Evolutionary conservation across 2,113 vertebrate genomes (phyloP), one percentile per base, ranked within the genome.

Genomic region (Oryzias celebensis): DNA sequence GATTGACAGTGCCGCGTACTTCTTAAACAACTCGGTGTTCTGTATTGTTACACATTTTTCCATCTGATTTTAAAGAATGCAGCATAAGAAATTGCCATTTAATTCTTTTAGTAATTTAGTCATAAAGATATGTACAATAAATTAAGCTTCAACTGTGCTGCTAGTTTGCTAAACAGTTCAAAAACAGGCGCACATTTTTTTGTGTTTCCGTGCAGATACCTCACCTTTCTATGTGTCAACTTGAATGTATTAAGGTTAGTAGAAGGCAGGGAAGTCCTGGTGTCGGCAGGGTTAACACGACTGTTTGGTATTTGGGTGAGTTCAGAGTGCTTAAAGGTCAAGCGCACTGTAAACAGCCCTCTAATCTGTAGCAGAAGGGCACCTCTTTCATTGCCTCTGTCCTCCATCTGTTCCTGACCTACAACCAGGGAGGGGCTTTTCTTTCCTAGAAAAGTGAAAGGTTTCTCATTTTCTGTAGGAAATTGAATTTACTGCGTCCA

Each of bases 271-370:
- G 8, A 12, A 52, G 52, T 49, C 58, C 46, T 28, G 52, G 66
- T 80, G 69, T 70, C 61, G 28, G 7, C 48, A 36, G 24, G 70
- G 69, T 82, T 79, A 80, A 68, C 74, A 50, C 62, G 58, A 71
- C 54, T 71, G 54, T 71, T 59, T 71, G 77, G 58, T 88, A 75
- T 85, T 77, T 75, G 63, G 53, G 22, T 6, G 49, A 73, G 65
- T 75, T 65, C 48, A 58, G 67, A 74, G 63, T 42, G 42, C 64
- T 45, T 36, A 87, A 86, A 85, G 78, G 85, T 84, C 82, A 80
- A 23, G 26, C 61, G 63, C 68, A 67, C 60, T 41, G 52, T 28
- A 26, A 20, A 41, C n/a, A 23, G 18, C 3, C 31, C 69, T 78
- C 68, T 75, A 65, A 71, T 74, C 67, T 26, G 54, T 47, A 14